Evolutionary conservation across 2,888 invertebrate genomes (phyloP).

Genomic region (Fissipunctia ypsillon): DNA sequence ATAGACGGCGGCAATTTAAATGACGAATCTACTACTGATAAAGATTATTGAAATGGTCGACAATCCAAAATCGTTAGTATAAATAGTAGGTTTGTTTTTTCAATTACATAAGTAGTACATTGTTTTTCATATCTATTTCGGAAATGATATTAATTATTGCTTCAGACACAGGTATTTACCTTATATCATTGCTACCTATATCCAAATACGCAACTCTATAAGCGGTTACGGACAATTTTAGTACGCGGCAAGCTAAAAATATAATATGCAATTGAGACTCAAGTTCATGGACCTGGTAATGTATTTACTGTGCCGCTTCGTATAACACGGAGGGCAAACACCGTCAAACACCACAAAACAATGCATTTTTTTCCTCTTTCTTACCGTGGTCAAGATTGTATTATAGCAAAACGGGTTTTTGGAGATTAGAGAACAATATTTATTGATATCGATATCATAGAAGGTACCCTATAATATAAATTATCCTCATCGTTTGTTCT

Average conservation of each 20-base stretch:
- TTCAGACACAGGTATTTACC: slow-evolving; percentile 18
- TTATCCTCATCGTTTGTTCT: slow-evolving; percentile 9
- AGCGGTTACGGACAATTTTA: slow-evolving; percentile 44
- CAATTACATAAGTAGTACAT: not conserved
- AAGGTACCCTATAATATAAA: not conserved
- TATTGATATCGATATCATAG: not conserved
- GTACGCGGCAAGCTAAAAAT: slow-evolving; percentile 75
- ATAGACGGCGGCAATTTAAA: not conserved
- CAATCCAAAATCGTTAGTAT: not conserved
- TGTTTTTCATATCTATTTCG: slow-evolving; percentile 20
- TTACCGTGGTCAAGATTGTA: slow-evolving; percentile 27
- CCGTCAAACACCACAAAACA: slow-evolving; percentile 64
- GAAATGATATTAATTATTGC: slow-evolving; percentile 31
- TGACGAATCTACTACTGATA: not conserved
- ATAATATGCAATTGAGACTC: slow-evolving; percentile 72
- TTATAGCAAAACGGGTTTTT: slow-evolving; percentile 44
- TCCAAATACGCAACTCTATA: slow-evolving; percentile 25
- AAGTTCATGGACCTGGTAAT: slow-evolving; percentile 85
- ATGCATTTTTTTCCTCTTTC: slow-evolving; percentile 39
- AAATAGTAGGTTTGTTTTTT: not conserved
- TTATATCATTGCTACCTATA: slow-evolving; percentile 23
- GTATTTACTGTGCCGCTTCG: slow-evolving; percentile 73
- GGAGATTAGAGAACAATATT: slow-evolving; percentile 8
- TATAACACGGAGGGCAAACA: slow-evolving; percentile 73
- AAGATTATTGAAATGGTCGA: not conserved